Evolutionary conservation across 2,113 vertebrate species (phyloP).

Genomic region (Tenebrosternarchus preto): DNA sequence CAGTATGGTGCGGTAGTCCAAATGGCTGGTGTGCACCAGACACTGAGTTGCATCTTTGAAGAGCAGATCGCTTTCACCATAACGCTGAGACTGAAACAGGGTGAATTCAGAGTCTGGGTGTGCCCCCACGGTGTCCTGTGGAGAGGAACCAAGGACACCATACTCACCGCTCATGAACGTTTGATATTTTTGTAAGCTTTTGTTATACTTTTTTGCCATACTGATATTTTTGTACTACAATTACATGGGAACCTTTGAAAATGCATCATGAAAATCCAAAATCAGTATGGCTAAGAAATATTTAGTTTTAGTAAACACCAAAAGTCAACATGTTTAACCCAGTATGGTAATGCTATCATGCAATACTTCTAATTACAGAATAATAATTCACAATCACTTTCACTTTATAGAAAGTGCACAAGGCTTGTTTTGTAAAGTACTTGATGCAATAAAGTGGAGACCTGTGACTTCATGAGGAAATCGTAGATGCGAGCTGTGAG

Average conservation of each 20-base stretch:
- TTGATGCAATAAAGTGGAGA: constrained; percentile 53
- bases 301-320: no score
- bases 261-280: no score
- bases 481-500: constrained; percentile 79
- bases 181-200: not conserved
- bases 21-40: constrained; percentile 78
- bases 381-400: not conserved
- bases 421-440: not conserved
- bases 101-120: constrained; percentile 73
- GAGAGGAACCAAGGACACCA: not conserved
- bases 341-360: no score
- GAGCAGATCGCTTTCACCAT: constrained; percentile 84
- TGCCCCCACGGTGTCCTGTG: constrained; percentile 76
- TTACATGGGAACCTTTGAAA: no score
- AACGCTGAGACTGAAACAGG: constrained; percentile 80
- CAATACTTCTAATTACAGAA: no score
- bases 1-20: constrained; percentile 78
- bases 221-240: no score
- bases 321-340: no score
- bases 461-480: constrained; percentile 87
- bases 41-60: constrained; percentile 84
- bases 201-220: no score
- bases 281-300: no score
- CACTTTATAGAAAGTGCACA: not conserved
- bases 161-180: not conserved